Conservation (phyloP, 2,888 invertebrate species). For the Rugalucina vietnamica region DNA sequence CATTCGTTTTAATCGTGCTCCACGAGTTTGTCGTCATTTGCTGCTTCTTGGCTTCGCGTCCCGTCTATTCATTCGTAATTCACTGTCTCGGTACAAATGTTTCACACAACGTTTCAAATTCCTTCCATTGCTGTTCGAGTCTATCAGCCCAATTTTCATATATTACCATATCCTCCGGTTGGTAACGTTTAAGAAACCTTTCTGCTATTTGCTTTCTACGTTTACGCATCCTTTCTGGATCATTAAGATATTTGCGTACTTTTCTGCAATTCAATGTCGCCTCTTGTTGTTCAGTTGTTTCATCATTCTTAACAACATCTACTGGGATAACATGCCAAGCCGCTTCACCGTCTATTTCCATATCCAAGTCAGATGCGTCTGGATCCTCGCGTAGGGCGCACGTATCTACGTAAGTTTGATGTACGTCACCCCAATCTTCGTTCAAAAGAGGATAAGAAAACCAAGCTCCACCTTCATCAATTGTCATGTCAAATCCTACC, state of each 20-base stretch:
- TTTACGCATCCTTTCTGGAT: conserved; percentile 56
- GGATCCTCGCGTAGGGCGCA: conserved; percentile 23
- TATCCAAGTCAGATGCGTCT: conserved; percentile 46
- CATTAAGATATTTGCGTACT: conserved; percentile 46
- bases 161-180: conserved; percentile 40
- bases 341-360: conserved; percentile 67
- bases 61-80: too few species aligned
- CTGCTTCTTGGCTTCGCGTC: too few species aligned
- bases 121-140: conserved; percentile 50
- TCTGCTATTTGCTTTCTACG: conserved; percentile 54
- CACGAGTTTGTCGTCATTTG: too few species aligned
- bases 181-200: conserved; percentile 58
- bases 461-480: conserved; percentile 66
- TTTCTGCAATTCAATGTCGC: conserved; percentile 52
- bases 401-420: conserved; percentile 30
- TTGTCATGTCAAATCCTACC: conserved; percentile 63
- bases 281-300: conserved; percentile 62
- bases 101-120: conserved; percentile 53
- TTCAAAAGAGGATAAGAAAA: not conserved
- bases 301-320: conserved; percentile 65
- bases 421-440: conserved; percentile 20
- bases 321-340: conserved; percentile 66
- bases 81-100: too few species aligned
- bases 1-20: too few species aligned
- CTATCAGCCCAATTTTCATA: conserved; percentile 45